Conservation (phyloP, 2,797 vertebrate genomes). For the Fistularia commersonii region DNA sequence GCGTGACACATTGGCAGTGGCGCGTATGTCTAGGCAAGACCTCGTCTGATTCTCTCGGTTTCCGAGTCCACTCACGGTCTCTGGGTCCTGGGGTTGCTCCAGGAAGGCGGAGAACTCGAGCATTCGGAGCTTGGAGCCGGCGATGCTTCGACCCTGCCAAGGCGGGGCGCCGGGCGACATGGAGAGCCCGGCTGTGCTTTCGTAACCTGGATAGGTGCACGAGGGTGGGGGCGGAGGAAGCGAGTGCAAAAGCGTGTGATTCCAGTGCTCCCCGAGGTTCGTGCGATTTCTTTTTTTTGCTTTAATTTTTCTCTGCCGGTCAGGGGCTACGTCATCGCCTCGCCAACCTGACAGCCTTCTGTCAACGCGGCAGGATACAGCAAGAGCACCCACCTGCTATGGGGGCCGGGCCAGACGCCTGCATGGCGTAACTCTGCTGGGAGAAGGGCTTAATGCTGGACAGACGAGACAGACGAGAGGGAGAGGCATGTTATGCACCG, state of each 20-base stretch:
- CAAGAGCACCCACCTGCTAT: constrained; percentile 82
- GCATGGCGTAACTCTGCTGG: constrained; percentile 89
- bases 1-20: no score
- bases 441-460: constrained; percentile 94
- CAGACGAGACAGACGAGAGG: constrained; percentile 56
- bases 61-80: constrained; percentile 81
- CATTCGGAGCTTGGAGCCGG: constrained; percentile 91
- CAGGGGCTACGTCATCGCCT: constrained; percentile 33
- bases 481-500: constrained; percentile 58
- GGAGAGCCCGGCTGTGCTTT: constrained; percentile 81
- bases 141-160: constrained; percentile 90
- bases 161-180: constrained; percentile 81
- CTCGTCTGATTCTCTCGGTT: no score
- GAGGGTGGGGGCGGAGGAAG: constrained; percentile 20
- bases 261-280: no score
- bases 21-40: no score
- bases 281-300: no score
- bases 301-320: no score
- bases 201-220: constrained; percentile 78
- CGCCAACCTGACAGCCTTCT: constrained; percentile 33
- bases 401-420: constrained; percentile 78
- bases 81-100: constrained; percentile 89
- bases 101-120: constrained; percentile 94
- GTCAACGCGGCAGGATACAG: constrained; percentile 40
- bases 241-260: constrained; percentile 3